phyloP scores from a whole-genome alignment of 92 coral and sea anemone genomes.

The Phenganax subtilis region DNA sequence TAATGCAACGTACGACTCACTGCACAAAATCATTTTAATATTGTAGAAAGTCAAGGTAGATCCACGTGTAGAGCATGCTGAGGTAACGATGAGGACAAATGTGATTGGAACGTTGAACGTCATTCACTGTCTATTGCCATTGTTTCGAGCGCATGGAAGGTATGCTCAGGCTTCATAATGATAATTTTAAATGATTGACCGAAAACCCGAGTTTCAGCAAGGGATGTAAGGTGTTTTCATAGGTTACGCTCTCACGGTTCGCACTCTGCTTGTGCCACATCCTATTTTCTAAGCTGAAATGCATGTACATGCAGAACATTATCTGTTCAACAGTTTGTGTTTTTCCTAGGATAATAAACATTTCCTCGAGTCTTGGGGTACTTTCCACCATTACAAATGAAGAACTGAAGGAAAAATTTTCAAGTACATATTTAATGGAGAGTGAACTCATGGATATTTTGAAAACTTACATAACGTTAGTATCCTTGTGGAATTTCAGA shows the following conservation, averaged over 20 bases:
- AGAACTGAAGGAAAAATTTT: constrained; percentile 23
- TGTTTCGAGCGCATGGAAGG: constrained; percentile 39
- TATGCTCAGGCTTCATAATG: background rate
- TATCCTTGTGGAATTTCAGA: background rate
- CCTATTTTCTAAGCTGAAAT: too few species aligned
- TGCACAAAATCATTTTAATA: background rate
- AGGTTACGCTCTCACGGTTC: too few species aligned
- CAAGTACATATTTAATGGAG: constrained; percentile 17
- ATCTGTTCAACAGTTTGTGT: background rate
- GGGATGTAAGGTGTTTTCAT: background rate
- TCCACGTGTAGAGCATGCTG: constrained; percentile 30
- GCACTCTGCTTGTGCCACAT: too few species aligned
- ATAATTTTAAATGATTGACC: background rate
- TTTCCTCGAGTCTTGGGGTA: constrained; percentile 39
- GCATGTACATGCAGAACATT: too few species aligned
- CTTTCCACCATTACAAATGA: constrained; percentile 18
- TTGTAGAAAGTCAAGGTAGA: constrained; percentile 25
- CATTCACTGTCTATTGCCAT: constrained; percentile 29
- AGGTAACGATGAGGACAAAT: constrained; percentile 31
- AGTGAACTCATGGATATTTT: constrained; percentile 34
- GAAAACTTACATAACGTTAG: constrained; percentile 29
- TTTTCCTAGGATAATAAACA: constrained; percentile 24
- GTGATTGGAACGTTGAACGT: constrained; percentile 35
- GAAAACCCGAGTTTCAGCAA: background rate
- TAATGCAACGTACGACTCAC: background rate